Conservation (phyloP, 2,888 invertebrate genomes). For the Euproctis similis region DNA sequence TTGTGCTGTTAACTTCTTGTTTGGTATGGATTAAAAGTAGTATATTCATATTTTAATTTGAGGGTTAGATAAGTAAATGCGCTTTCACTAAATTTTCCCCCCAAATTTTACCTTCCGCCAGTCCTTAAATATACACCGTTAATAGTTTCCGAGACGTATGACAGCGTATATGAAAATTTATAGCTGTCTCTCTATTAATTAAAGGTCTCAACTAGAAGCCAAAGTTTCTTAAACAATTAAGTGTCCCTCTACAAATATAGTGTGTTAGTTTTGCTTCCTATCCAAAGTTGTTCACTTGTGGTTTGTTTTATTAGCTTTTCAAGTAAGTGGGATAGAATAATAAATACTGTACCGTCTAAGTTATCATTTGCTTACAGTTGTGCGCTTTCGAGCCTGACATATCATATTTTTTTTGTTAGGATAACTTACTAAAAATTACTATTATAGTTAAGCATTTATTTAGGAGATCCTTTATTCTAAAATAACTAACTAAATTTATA, state of each 20-base stretch:
- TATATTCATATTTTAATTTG: too few species aligned
- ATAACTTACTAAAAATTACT: too few species aligned
- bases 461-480: too few species aligned
- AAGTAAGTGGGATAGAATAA: conserved; percentile 18
- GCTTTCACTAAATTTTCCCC: too few species aligned
- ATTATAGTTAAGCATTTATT: too few species aligned
- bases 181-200: conserved; percentile 48
- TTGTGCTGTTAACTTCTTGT: too few species aligned
- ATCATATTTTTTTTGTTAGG: too few species aligned
- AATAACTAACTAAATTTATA: too few species aligned
- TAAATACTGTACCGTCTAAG: conserved; percentile 14
- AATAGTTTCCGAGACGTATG: conserved; percentile 35
- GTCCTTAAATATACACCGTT: conserved; percentile 30
- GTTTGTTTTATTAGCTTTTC: conserved; percentile 24
- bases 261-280: conserved; percentile 24
- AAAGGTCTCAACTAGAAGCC: conserved; percentile 36
- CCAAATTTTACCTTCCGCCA: conserved; percentile 27
- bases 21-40: too few species aligned
- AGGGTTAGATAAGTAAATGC: too few species aligned
- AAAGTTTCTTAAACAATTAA: conserved; percentile 46
- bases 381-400: too few species aligned
- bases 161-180: conserved; percentile 45
- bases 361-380: too few species aligned
- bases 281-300: conserved; percentile 22
- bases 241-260: conserved; percentile 34